Conservation (phyloP, 2,113 vertebrate genomes). For the Zootoca vivipara region DNA sequence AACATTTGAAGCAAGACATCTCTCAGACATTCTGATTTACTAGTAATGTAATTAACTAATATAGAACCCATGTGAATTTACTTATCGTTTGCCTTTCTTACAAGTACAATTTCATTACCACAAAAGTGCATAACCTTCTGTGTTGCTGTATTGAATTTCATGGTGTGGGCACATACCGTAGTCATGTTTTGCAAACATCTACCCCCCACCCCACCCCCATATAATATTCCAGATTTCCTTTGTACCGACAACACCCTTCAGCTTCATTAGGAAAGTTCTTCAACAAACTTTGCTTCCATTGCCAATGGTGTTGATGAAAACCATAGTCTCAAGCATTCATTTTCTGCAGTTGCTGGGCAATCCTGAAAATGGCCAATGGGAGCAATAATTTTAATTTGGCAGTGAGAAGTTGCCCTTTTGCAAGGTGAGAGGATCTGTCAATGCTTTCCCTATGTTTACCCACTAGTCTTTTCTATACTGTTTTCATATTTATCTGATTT, state of each 20-base stretch:
- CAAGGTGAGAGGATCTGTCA: not conserved
- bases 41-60: not conserved
- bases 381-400: not conserved
- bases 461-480: not conserved
- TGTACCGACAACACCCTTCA: not conserved
- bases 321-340: not conserved
- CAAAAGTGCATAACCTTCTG: not conserved
- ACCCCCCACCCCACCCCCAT: too few species aligned
- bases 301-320: not conserved
- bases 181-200: not conserved
- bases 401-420: not conserved
- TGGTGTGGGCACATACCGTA: not conserved
- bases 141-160: conserved; percentile 3
- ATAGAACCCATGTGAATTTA: not conserved
- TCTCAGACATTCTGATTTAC: not conserved
- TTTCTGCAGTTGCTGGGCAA: not conserved
- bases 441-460: not conserved
- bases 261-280: not conserved
- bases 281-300: not conserved
- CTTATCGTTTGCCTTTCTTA: not conserved
- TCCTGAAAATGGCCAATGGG: not conserved
- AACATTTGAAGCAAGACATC: not conserved
- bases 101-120: not conserved
- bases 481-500: too few species aligned
- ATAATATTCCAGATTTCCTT: not conserved